These are phyloP conservation scores for Pungitius pungitius DNA, from an alignment of 2,113 vertebrate genomes.

Conservation along the genomic window DNA sequence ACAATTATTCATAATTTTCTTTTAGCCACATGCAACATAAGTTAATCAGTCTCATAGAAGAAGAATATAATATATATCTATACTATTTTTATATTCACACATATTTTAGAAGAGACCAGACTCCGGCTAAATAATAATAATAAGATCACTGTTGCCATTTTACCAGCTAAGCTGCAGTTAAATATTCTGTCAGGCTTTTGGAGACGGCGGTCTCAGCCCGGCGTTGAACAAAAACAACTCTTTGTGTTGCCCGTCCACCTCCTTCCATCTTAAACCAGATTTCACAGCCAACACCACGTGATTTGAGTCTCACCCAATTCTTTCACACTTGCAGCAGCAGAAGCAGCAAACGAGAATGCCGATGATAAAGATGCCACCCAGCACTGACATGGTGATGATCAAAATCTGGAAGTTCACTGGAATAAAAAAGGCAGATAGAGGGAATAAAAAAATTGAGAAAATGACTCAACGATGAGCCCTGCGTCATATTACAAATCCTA, in stretches of 20 bases:
- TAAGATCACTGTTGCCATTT: constrained; percentile 29
- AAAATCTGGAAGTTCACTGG: constrained; percentile 94
- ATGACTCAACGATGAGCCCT: background rate
- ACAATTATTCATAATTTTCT: background rate
- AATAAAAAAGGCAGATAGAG: constrained; percentile 18
- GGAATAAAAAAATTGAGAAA: background rate
- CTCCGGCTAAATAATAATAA: background rate
- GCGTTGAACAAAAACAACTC: constrained; percentile 59
- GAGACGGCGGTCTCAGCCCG: constrained; percentile 71
- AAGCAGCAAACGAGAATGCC: constrained; percentile 83
- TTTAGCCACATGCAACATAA: background rate
- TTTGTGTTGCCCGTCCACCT: constrained; percentile 54
- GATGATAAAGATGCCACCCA: constrained; percentile 84
- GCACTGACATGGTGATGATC: constrained; percentile 88
- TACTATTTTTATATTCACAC: background rate
- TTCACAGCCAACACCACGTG: constrained; percentile 39
- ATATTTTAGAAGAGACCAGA: background rate
- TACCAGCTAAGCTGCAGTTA: constrained; percentile 28
- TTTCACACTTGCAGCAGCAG: constrained; percentile 85
- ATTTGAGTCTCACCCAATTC: constrained; percentile 75
- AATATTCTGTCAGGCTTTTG: constrained; percentile 59
- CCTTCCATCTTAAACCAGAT: constrained; percentile 35
- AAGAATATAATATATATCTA: background rate
- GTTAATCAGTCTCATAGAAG: background rate
- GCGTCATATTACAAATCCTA: background rate